Evolutionary conservation across 1,140 invertebrate genomes (phyloP), one percentile per base, ranked within the genome.

Genomic region (Drosophila repletoides): DNA sequence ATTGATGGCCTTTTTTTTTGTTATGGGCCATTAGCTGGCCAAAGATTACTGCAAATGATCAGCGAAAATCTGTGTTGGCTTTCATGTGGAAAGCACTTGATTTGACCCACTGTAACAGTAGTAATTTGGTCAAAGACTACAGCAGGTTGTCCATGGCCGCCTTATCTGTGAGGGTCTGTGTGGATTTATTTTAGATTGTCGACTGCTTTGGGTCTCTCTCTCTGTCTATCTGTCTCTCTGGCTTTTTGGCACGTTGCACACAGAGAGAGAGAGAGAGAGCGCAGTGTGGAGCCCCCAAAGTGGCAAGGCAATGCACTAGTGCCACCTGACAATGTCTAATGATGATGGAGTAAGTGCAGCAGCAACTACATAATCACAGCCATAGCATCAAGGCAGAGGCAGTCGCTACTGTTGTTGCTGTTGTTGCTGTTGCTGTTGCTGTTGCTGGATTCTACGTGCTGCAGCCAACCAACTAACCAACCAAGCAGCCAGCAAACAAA

Each of bases 241-340:
- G 22, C 22, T 40, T 58, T 71, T 67, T 53, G 71, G 77, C 67
- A 64, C 36, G 45, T 66, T 49, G 33, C 71, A 65, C 21, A 36
- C 48, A n/a, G n/a, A n/a, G n/a, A n/a, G n/a, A n/a, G n/a, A n/a
- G n/a, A n/a, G n/a, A n/a, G n/a, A n/a, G n/a, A n/a, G 31, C 9
- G 52, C 51, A 53, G 41, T 15, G 28, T 21, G 49, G 29, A 45
- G 48, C 34, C 17, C n/a, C 29, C 26, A 76, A 72, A 76, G 69
- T 73, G 73, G 56, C 79, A 53, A 36, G 76, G 29, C 76, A 80
- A 55, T 56, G 66, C 48, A 56, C 29, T 59, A 52, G 29, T 49
- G 46, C 67, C 72, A 76, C 63, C 68, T 76, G 77, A 72, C 77
- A 76, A 55, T 63, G 63, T 66, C 64, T 81, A 81, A 81, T 81